Evolutionary conservation across 1,140 invertebrate species (phyloP), one percentile per base, ranked within the genome.

Genomic region (Ostrea denselamellosa): DNA sequence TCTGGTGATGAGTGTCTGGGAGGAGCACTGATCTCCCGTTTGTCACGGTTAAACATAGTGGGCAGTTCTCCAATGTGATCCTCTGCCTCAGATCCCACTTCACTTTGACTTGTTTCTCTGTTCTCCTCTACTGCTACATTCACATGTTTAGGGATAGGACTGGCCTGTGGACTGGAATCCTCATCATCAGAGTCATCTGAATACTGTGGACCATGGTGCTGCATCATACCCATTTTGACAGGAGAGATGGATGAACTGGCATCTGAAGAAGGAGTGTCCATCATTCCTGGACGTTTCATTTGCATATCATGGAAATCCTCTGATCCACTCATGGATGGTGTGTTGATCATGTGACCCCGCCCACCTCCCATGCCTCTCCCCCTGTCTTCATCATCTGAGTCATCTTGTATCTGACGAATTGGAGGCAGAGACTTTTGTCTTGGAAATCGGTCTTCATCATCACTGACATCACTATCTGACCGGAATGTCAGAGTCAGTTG

Each of bases 251-350:
- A 68, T 22, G 86, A 89, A 83, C 82, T 83, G 3, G 71, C 86
- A 19, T 83, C 91, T 8, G 91, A 90, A 19, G 87, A 88, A 22
- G 91, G 90, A 65, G 91, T 90, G 22, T 91, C 90, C 65, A 90
- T 87, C 82, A 91, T 84, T n/a, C 91, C 89, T 25, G 34, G 22
- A 12, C 82, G 83, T n/a, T 22, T 53, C 25, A 54, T 86, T 54
- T 90, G 90, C 34, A 89, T 62, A 14, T 89, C 88, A n/a, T 83
- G 65, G 25, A 65, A 88, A 85, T 90, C 90, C 81, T 91, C 90
- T n/a, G 91, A 91, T 5, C 88, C 91, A 87, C 88, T 89, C 14
- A 89, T 85, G 22, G 88, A 89, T 56, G 86, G 83, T 51, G 88
- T 81, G 62, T 85, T 62, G n/a, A 86, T 17, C n/a, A 83, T 84